These are phyloP conservation scores for Noctua pronuba DNA, from an alignment of 2,888 invertebrate species.

Conservation along the genomic window DNA sequence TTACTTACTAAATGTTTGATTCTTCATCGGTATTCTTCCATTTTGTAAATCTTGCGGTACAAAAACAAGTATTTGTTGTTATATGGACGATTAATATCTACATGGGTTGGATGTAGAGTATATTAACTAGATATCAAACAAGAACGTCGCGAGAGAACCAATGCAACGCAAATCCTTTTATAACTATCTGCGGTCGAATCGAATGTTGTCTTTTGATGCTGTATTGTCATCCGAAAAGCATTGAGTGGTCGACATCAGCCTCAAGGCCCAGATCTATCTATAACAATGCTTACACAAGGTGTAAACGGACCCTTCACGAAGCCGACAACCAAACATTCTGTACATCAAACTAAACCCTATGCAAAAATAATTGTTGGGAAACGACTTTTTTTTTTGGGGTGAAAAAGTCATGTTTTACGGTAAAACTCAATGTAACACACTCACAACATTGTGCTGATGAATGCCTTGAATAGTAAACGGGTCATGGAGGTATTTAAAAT, in stretches of 20 bases:
- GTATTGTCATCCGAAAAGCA: background rate
- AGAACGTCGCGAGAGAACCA: background rate
- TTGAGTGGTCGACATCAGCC: background rate
- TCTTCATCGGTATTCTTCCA: conserved; percentile 33
- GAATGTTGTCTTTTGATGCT: background rate
- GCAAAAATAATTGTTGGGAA: too few relatives aligned
- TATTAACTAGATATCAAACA: background rate
- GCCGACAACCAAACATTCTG: too few relatives aligned
- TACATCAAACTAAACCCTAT: too few relatives aligned
- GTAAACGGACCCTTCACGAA: too few relatives aligned
- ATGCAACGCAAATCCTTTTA: background rate
- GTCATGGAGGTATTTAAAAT: too few relatives aligned
- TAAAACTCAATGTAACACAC: too few relatives aligned
- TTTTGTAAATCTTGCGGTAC: conserved; percentile 55
- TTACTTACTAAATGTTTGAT: conserved; percentile 10
- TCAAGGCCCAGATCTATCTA: background rate
- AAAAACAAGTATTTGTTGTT: conserved; percentile 37
- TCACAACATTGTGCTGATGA: too few relatives aligned
- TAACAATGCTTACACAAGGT: background rate
- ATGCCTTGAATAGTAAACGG: too few relatives aligned
- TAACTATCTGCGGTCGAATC: background rate
- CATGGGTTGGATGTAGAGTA: background rate
- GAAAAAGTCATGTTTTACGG: too few relatives aligned
- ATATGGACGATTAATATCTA: conserved; percentile 54
- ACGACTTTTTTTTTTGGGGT: too few relatives aligned